Evolutionary conservation across 2,888 invertebrate genomes (phyloP), one percentile per base, ranked within the genome.

Genomic region (Strigamia maritima): DNA sequence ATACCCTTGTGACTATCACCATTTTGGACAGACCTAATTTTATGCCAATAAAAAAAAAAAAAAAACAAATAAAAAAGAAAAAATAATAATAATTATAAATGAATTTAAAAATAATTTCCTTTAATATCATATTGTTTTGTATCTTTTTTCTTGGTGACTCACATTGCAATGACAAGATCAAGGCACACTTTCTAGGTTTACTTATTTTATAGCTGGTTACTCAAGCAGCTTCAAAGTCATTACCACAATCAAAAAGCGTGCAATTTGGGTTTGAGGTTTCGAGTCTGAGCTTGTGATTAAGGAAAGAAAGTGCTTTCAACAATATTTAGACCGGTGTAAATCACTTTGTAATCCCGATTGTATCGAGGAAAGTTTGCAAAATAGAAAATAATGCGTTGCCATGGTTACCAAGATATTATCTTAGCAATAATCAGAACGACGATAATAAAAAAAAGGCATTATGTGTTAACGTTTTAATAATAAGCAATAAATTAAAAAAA

Each of bases 1-100:
- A n/a, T 28, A 75, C 75, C 75, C 75, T 75, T 31, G 75, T 75
- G 75, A 75, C 75, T 26, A 75, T 75, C 75, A 75, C 75, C 75
- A 75, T 75, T 38, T 38, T 75, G 31, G 19, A 10, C 14, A 10
- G 16, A 31, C 6, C 14, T 31, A 0, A n/a, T 75, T 35, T 75
- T 75, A 75, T 19, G n/a, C 2, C 26, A 75, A 14, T 35, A 26
- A 28, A 26, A 28, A n/a, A 0, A 35, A 1, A 1, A 1, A 3
- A 24, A 16, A 74, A 74, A 3, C 2, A 28, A n/a, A 16, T 26
- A 74, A 74, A 74, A 74, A 74, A 75, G 8, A 75, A 75, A 14
- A 75, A 75, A 74, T 19, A 22, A 28, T 31, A 12, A 19, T n/a
- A 2, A 44, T 44, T 44, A 22, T 65, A 75, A 75, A 75, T 19